Evolutionary conservation across 2,888 invertebrate species (phyloP).

Genomic region (Papilio demoleus): DNA sequence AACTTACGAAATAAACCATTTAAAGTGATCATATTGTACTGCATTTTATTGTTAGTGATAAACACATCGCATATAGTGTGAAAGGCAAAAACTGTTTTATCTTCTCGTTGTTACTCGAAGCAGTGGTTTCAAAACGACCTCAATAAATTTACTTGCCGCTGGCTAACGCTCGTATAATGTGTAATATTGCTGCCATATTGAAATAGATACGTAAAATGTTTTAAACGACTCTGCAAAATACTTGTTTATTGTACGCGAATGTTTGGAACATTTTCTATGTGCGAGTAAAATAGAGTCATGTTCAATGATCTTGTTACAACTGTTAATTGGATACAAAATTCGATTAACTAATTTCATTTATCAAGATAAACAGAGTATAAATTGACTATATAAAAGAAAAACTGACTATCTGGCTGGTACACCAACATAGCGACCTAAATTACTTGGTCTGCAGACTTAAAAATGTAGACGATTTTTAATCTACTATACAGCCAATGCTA

Average conservation of each 20-base stretch:
- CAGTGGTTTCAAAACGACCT: slow-evolving; percentile 38
- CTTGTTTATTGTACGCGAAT: slow-evolving; percentile 6
- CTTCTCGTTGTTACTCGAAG: slow-evolving; percentile 30
- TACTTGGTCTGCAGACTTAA: no score
- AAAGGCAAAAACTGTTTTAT: slow-evolving; percentile 35
- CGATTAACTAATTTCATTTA: neutral
- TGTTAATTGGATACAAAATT: neutral
- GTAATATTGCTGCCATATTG: slow-evolving; percentile 35
- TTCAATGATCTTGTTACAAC: neutral
- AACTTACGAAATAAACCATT: no score
- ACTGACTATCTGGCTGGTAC: neutral
- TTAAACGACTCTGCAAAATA: slow-evolving; percentile 15
- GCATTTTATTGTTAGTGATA: neutral
- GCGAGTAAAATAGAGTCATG: neutral
- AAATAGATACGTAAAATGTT: slow-evolving; percentile 36
- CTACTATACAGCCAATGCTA: no score
- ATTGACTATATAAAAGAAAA: neutral
- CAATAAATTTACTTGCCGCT: slow-evolving; percentile 35
- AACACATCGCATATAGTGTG: slow-evolving; percentile 12
- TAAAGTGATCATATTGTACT: neutral
- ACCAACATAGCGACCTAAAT: no score
- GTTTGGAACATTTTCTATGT: neutral
- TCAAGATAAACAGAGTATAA: neutral
- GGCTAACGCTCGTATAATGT: slow-evolving; percentile 39
- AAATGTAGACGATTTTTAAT: no score